Base-by-base conservation (phyloP, 2,888 invertebrate genomes). In the Cryptus viduatorius region DNA sequence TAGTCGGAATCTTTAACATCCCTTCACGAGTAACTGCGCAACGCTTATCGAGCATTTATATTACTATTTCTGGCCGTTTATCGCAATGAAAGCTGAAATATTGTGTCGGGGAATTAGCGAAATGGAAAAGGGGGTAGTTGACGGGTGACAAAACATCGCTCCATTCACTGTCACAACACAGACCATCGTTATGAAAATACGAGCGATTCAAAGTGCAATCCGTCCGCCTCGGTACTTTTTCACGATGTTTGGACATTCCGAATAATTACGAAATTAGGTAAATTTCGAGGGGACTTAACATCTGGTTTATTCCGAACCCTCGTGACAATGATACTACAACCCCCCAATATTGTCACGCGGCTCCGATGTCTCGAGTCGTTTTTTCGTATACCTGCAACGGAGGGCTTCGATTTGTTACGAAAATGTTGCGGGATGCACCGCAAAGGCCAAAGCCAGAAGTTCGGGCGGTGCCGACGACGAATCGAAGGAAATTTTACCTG, bases 401-500 rank as follows among this genome's bases (percentile, higher is more conserved):
- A 19, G 50, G 4, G 48, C n/a, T 4, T 61, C 69, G 69, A 71
- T 50, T 42, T 61, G 46, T 37, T 64, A n/a, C 37, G 48, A 71
- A 50, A 78, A 79, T 61, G 19, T 37, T 65, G 73, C 44, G 19
- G 37, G 48, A 64, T 64, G 48, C 64, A 31, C 31, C 48, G 64
- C 46, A 44, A 73, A 29, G n/a, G 29, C 4, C 24, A 14, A 14
- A 37, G 71, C 56, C 44, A 72, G 59, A 71, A 72, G 72, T 75
- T 75, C 61, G 29, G 29, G 29, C 19, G 64, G 29, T 2, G 19
- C 46, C 31, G 46, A 75, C 65, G 71, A 71, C 37, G 64, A 37
- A 64, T 69, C 31, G 48, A 37, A 50, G 71, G 76, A 53, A 8
- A 72, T 71, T 76, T 80, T 80, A 83, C 77, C 80, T 80, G 61